These are phyloP conservation scores for Stenchaetothrips biformis DNA, from an alignment of 2,888 invertebrate species.

Conservation along the genomic window DNA sequence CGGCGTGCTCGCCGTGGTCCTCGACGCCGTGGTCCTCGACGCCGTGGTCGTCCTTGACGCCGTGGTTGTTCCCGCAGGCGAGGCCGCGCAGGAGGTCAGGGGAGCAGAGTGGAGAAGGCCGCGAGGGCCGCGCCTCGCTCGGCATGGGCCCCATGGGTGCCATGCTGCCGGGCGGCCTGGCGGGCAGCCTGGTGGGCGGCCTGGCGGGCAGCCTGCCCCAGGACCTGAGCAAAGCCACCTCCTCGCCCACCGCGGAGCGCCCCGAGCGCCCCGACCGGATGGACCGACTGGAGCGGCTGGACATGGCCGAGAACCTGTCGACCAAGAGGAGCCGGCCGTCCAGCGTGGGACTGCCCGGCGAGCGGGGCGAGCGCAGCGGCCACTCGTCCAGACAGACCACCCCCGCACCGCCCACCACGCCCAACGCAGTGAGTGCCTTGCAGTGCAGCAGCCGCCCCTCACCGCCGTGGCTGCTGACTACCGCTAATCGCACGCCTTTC, in stretches of 20 bases:
- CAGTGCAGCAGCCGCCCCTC: conserved; percentile 22
- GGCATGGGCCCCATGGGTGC: too few species aligned
- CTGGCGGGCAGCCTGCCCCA: conserved; percentile 46
- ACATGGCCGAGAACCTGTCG: conserved; percentile 56
- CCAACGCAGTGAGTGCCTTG: not conserved
- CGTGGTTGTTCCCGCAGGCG: conserved; percentile 51
- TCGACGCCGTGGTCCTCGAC: not conserved
- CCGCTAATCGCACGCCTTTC: conserved; percentile 32
- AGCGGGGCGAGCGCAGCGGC: conserved; percentile 28
- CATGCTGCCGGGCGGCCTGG: not conserved
- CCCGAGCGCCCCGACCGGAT: conserved; percentile 34
- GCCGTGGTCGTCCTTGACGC: not conserved
- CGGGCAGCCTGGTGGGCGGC: not conserved
- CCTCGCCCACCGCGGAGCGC: conserved; percentile 43
- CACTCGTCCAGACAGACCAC: conserved; percentile 28
- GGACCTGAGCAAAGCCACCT: conserved; percentile 52
- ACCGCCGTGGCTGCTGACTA: conserved; percentile 40
- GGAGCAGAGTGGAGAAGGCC: conserved; percentile 52
- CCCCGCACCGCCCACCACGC: conserved; percentile 39
- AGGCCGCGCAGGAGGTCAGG: conserved; percentile 78
- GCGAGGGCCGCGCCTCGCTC: not conserved
- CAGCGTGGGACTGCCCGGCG: conserved; percentile 25
- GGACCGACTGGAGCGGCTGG: conserved; percentile 42
- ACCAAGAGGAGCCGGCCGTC: conserved; percentile 51
- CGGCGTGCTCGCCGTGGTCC: not conserved